Evolutionary conservation across 2,888 invertebrate species (phyloP), one percentile per base, ranked within the genome.

Genomic region (Agriopis aurantiaria): DNA sequence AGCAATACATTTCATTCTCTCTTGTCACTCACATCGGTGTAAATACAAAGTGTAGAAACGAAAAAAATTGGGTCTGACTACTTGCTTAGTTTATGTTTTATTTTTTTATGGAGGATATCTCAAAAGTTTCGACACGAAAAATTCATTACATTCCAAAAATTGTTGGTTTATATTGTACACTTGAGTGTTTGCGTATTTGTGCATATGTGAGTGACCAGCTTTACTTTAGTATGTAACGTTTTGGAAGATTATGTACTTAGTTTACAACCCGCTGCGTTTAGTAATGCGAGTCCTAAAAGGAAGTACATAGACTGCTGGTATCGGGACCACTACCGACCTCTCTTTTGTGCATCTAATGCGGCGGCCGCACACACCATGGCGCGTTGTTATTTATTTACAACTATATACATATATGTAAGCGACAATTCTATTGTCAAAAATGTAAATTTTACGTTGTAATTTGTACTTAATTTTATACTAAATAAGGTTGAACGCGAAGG

Each of bases 401-500:
- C 49, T 74, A 65, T 60, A 59, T 23, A 59, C 58, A 45, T 33
- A 60, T 60, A 40, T 61, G 55, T 53, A 69, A 75, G 73, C 68
- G 78, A 79, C 80, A 76, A 78, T 78, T 72, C 14, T 77, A 78
- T 78, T 83, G 81, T 79, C 77, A 52, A 74, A 77, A 77, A 70
- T 80, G 82, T 78, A 80, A 81, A 83, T 82, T 83, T 81, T 72
- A 78, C 79, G 82, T 86, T 80, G 80, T 86, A 84, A 84, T 84
- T 83, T 81, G 82, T 88, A 86, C 86, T 87, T 88, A 87, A 82
- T 62, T 14, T 56, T 59, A 41, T 61, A 46, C 46, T 12, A n/a
- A 40, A 46, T 72, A 70, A 70, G 74, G 70, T 69, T 56, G 57
- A 65, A 60, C 45, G 17, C 43, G 53, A 71, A 69, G 65, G 33